Evolutionary conservation across 1,140 invertebrate species (phyloP).

Genomic region (Oreohelix idahoensis): DNA sequence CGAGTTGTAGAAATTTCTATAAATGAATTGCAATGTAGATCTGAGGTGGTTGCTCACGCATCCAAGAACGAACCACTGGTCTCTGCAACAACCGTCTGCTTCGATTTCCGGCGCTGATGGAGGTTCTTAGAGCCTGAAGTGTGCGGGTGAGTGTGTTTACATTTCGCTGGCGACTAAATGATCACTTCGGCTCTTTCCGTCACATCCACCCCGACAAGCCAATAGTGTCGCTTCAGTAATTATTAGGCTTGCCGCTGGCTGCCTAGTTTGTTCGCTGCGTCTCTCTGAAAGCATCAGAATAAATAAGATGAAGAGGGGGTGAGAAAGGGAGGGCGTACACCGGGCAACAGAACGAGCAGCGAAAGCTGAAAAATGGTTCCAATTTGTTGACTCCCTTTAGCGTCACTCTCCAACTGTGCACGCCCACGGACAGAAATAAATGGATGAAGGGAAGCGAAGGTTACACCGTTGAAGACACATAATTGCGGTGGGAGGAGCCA

Average conservation of each 20-base stretch:
- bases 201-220: constrained; percentile 8
- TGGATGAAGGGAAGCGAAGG: neutral
- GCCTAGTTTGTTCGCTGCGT: neutral
- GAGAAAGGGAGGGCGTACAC: neutral
- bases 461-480: neutral
- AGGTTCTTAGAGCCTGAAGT: neutral
- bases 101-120: neutral
- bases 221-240: constrained; percentile 4
- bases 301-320: neutral
- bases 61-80: neutral
- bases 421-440: constrained; percentile 11
- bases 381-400: neutral
- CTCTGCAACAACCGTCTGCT: neutral
- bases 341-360: neutral
- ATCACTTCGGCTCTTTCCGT: neutral
- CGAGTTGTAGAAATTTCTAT: no score
- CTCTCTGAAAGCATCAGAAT: neutral
- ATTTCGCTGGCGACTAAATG: constrained; percentile 18
- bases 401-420: neutral
- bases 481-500: neutral
- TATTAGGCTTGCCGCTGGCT: neutral
- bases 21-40: no score
- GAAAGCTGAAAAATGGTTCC: neutral
- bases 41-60: neutral
- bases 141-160: constrained; percentile 23